Evolutionary conservation across 2,888 invertebrate genomes (phyloP).

Genomic region (Argyra leucocephala): DNA sequence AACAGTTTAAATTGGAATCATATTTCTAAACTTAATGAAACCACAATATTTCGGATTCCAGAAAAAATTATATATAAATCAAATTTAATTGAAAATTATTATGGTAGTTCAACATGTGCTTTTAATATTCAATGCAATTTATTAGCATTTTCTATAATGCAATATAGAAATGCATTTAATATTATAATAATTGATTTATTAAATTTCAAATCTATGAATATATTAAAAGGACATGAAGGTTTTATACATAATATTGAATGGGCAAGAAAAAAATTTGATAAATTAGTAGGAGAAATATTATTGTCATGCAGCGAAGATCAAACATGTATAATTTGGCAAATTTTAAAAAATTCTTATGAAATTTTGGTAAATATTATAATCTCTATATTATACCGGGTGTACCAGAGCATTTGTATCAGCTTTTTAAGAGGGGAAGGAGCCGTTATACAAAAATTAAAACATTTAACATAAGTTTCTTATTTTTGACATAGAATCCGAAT

Average conservation of each 20-base stretch:
- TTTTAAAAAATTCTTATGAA: neutral
- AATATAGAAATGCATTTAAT: neutral
- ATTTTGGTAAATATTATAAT: conserved; percentile 1
- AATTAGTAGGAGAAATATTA: neutral
- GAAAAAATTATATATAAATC: neutral
- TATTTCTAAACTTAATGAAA: neutral
- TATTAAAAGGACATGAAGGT: conserved; percentile 7
- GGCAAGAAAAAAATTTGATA: neutral
- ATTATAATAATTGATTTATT: conserved; percentile 1
- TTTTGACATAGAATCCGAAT: too few relatives aligned
- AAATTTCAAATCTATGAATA: neutral
- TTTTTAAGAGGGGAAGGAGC: too few relatives aligned
- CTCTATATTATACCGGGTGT: neutral
- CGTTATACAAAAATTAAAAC: too few relatives aligned
- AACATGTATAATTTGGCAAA: conserved; percentile 9
- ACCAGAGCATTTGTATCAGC: too few relatives aligned
- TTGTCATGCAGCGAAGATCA: conserved; percentile 7
- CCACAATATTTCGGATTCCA: neutral
- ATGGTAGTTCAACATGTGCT: neutral
- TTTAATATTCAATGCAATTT: neutral
- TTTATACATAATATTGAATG: conserved; percentile 7
- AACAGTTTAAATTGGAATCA: neutral
- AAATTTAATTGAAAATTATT: neutral
- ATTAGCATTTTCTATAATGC: neutral
- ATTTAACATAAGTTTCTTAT: too few relatives aligned